Evolutionary conservation across 1,140 invertebrate species (phyloP), one percentile per base, ranked within the genome.

Genomic region (Camponotus vicinus): DNA sequence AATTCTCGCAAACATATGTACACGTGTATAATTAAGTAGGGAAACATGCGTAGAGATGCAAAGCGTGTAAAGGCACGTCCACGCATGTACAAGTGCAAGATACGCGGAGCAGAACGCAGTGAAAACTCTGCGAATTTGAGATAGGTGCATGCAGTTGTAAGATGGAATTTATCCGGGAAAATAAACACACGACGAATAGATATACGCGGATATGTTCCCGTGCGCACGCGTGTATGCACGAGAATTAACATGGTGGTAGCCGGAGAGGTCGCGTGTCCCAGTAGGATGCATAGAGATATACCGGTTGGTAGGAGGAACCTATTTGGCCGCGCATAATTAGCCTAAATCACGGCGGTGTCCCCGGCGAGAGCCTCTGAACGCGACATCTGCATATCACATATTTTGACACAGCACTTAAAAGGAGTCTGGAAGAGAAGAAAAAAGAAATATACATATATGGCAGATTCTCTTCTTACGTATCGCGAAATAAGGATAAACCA

Each of bases 311-410:
- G 82, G 86, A 84, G 89, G 73, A 77, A 71, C n/a, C 75, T 61
- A 57, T 75, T 66, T 64, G 49, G 86, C 86, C 86, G 71, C 83
- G 90, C 89, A 90, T 93, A 93, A 93, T 93, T 93, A 93, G 91
- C 90, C 86, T 92, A 93, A 93, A 93, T 93, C 91, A 92, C 86
- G 86, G 11, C 77, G 59, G 69, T 82, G 69, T 84, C 86, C 89
- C 71, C 40, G 77, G 88, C 85, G 69, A 34, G 86, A 78, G 78
- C 40, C 78, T 66, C 85, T 86, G 85, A 73, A 87, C 85, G 85
- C 90, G 89, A 91, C 91, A 92, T 93, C 89, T 92, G 92, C 92
- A 88, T 88, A 91, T 86, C 91, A 92, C 90, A 91, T 93, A 90
- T 93, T 91, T 90, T 86, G 86, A 86, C 76, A 89, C 66, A 34